phyloP scores from a whole-genome alignment of 2,888 invertebrate species.

The Drosophila subquinaria region DNA sequence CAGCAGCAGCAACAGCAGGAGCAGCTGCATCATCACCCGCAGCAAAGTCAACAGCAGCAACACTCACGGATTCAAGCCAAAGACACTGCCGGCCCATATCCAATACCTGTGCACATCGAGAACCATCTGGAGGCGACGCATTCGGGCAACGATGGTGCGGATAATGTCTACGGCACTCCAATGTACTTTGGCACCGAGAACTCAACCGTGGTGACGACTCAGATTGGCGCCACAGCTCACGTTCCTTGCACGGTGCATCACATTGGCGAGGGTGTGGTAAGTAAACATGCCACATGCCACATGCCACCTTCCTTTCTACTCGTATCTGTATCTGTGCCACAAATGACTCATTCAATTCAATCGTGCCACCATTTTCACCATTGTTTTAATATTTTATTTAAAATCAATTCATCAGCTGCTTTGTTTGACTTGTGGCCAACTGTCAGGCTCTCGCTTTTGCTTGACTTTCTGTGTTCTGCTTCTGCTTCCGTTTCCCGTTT shows the following conservation, averaged over 20 bases:
- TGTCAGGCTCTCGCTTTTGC: conserved; percentile 4
- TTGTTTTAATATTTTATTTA: conserved; percentile 72
- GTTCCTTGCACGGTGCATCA: conserved; percentile 94
- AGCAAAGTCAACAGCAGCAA: conserved; percentile 51
- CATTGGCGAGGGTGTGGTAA: conserved; percentile 95
- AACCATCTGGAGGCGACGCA: conserved; percentile 67
- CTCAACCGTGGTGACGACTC: conserved; percentile 92
- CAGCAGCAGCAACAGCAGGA: conserved; percentile 37
- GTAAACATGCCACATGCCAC: conserved; percentile 83
- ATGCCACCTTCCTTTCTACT: background rate
- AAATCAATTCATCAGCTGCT: conserved; percentile 72
- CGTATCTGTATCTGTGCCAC: conserved; percentile 1
- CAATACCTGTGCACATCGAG: conserved; percentile 59
- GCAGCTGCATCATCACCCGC: conserved; percentile 28
- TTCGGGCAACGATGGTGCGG: conserved; percentile 74
- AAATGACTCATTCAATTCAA: conserved; percentile 26
- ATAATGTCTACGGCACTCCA: conserved; percentile 87
- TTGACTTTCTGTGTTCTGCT: conserved; percentile 2
- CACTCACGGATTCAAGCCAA: conserved; percentile 79
- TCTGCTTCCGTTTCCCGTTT: conserved; percentile 7
- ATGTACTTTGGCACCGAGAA: conserved; percentile 94
- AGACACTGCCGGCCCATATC: conserved; percentile 76
- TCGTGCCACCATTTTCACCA: conserved; percentile 16
- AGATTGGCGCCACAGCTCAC: conserved; percentile 93
- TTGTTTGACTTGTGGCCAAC: conserved; percentile 60